Base-by-base conservation (phyloP, 1,140 invertebrate species). In the Zaprionus tsacasi region DNA sequence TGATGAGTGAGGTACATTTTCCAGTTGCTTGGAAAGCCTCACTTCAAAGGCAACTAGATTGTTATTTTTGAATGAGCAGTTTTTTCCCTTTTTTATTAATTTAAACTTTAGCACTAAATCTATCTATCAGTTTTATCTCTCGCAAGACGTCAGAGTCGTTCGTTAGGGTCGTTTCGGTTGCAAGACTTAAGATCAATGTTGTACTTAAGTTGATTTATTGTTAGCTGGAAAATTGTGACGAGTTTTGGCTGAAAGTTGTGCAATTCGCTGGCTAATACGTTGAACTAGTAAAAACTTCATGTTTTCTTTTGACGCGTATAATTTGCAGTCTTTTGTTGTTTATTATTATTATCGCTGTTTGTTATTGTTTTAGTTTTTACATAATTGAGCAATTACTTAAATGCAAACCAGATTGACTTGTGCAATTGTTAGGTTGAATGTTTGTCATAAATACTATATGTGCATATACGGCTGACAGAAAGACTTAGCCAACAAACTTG, bases 401-500 rank as follows among this genome's bases (percentile, higher is more conserved):
- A 36, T 60, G 11, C 57, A 74, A 56, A 57, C 33, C 21, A 69
- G 66, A 61, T 69, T 61, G 35, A 57, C 15, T 38, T 58, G 13
- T 61, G 27, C 59, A 70, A 59, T 33, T 48, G 8, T 17, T 12
- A 15, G 17, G 30, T 33, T 12, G 40, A 54, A 38, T 48, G 38
- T 56, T 70, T 56, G 52, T 65, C 69, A 25, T 57, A 50, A 64
- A 63, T 63, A 21, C 21, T 21, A 21, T 21, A 27, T 50, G 52
- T 54, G 27, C 27, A 30, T 30, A 30, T 30, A 30, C 1, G 27
- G 66, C 70, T 1, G 6, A n/a, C 40, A 45, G 56, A 67, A 82
- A 74, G 65, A 73, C 64, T 63, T 76, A 52, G 40, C 52, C 54
- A 74, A 74, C 70, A 65, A 74, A 74, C 70, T 59, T 57, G 70